These are phyloP conservation scores for Papilio polytes DNA, from an alignment of 1,140 invertebrate species.

Conservation along the genomic window DNA sequence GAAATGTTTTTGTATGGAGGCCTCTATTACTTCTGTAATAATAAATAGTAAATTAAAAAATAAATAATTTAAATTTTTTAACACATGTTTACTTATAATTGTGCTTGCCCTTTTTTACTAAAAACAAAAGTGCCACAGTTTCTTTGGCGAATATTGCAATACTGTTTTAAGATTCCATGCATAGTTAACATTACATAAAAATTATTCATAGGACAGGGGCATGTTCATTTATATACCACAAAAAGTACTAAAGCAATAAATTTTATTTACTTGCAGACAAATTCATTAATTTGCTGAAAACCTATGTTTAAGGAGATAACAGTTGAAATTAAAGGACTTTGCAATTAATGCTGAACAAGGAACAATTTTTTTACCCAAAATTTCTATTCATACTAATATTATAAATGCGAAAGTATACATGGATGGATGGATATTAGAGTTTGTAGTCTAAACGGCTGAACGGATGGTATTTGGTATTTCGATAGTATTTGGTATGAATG, in stretches of 20 bases:
- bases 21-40: too few species aligned
- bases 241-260: not conserved
- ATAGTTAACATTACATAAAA: conserved; percentile 8
- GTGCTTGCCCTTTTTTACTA: not conserved
- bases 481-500: too few species aligned
- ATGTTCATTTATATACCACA: not conserved
- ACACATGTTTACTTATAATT: not conserved
- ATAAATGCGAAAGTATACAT: too few species aligned
- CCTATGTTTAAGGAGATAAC: not conserved
- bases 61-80: not conserved
- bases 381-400: too few species aligned
- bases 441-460: too few species aligned
- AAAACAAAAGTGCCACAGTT: not conserved
- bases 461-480: too few species aligned
- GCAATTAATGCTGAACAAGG: too few species aligned
- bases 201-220: not conserved
- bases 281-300: not conserved
- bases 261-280: not conserved
- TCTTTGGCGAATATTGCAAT: not conserved
- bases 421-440: too few species aligned
- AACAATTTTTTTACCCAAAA: too few species aligned
- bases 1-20: too few species aligned
- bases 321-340: not conserved
- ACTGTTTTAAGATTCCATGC: conserved; percentile 26
- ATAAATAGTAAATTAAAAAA: too few species aligned